Evolutionary conservation across 2,888 invertebrate species (phyloP), one percentile per base, ranked within the genome.

Genomic region (Stratiomys singularior): DNA sequence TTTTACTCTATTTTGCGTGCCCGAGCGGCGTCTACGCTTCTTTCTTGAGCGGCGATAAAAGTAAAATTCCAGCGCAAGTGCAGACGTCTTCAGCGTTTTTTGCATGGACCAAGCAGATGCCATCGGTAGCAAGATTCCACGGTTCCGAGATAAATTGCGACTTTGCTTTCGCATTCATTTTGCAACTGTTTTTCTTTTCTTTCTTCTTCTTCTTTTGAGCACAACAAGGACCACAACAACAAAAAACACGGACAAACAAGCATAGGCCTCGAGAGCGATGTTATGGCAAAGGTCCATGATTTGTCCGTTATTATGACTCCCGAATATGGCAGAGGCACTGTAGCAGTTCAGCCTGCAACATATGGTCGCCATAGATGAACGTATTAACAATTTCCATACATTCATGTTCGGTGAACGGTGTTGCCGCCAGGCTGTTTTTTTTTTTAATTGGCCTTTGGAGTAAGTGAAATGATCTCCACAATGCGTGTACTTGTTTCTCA

Each of bases 141-240:
- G n/a, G 52, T 13, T 15, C 15, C 9, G 37, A 52, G 52, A 52
- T 52, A 15, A 52, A 52, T 69, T n/a, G 69, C 46, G 47, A 69
- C 25, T 69, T 69, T 69, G 69, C 69, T 69, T 69, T 69, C 69
- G 47, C 46, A 46, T 69, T 69, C 69, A 69, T 25, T 60, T 25
- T n/a, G 15, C 15, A 52, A n/a, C 9, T 37, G 37, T n/a, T n/a
- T n/a, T n/a, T n/a, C n/a, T n/a, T n/a, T n/a, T n/a, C n/a, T n/a
- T n/a, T n/a, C n/a, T n/a, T n/a, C n/a, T n/a, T n/a, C n/a, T n/a
- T n/a, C n/a, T n/a, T n/a, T n/a, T n/a, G n/a, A n/a, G n/a, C n/a
- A n/a, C n/a, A 13, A 9, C 13, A 13, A 44, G 44, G 44, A 44
- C 44, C 44, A 44, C 44, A 44, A 44, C 44, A 44, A 13, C n/a